Evolutionary conservation across 1,140 invertebrate species (phyloP), one percentile per base, ranked within the genome.

Genomic region (Pseudomyrmex sp.): DNA sequence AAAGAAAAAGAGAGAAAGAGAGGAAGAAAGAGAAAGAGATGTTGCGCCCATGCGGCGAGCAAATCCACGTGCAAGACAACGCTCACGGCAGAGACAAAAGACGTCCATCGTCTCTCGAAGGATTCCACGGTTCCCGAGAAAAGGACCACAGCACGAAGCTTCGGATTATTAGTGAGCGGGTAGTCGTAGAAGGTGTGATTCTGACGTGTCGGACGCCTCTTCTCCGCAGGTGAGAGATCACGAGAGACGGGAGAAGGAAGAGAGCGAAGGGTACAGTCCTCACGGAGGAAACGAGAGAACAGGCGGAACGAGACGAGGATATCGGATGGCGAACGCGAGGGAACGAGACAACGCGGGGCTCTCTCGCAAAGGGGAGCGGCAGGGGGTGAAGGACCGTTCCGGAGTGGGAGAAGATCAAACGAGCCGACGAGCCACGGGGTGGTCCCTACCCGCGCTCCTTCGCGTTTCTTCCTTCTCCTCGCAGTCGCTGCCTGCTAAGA

Each of bases 371-470:
- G 69, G 61, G 23, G 74, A 69, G 44, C 35, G 12, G 65, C 90
- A 90, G 91, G 77, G 44, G 54, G 76, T 59, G 63, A 59, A 90
- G 68, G 69, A 91, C 88, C 87, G 80, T 86, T 15, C 8, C 56
- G 68, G 84, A 84, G 93, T 93, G 91, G 93, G 93, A 92, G 93
- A 94, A 94, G 93, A 94, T 94, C 93, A 94, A 94, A 94, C 89
- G 93, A 92, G 93, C 94, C 94, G 94, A 93, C 93, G 83, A 93
- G 90, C 93, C 93, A 94, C 94, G 94, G 94, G 94, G 94, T 94
- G 94, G 94, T 94, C 93, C 94, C 92, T 92, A 92, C 91, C 91
- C 92, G 90, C 89, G 90, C 85, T 87, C 84, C 83, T 85, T 83
- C 74, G 23, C 73, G 87, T 85, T 84, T 88, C 84, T 87, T 89